These are phyloP conservation scores for Gallinago stenura DNA, from an alignment of 2,797 vertebrate species.

Conservation along the genomic window DNA sequence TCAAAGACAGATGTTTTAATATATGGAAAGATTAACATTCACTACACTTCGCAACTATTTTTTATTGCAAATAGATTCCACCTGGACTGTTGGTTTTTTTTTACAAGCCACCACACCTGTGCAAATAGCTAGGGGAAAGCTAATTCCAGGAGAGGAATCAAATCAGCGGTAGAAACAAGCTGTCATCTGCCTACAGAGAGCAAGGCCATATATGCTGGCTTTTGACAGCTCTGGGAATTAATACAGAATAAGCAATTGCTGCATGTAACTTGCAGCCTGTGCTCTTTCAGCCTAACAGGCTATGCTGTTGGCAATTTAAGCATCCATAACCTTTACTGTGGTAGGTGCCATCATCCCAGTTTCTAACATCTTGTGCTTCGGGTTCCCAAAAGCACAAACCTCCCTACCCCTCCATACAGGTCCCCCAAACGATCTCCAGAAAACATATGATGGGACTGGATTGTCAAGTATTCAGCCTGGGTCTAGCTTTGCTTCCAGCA, in stretches of 20 bases:
- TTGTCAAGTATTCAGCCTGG: background rate
- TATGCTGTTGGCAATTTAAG: background rate
- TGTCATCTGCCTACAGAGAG: background rate
- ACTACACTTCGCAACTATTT: background rate
- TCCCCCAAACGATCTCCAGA: background rate
- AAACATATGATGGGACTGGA: background rate
- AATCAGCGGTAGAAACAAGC: background rate
- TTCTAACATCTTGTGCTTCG: background rate
- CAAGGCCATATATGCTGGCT: background rate
- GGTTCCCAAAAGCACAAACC: background rate
- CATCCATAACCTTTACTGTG: background rate
- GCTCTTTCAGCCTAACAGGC: background rate
- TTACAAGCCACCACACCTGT: background rate
- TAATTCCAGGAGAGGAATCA: background rate
- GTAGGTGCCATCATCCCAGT: background rate
- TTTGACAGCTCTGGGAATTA: background rate
- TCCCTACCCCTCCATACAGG: rapidly evolving
- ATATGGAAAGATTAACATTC: background rate
- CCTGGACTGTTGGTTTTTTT: background rate
- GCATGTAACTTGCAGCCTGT: background rate
- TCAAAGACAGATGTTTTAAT: background rate
- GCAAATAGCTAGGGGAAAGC: background rate
- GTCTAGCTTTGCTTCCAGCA: background rate
- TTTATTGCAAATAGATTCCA: background rate
- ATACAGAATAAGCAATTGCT: background rate